A percentile compares a stretch with the other conserved stretches of the same genome.
Conservation (phyloP, 2,113 vertebrate genomes). For the Oceanites oceanicus region DNA sequence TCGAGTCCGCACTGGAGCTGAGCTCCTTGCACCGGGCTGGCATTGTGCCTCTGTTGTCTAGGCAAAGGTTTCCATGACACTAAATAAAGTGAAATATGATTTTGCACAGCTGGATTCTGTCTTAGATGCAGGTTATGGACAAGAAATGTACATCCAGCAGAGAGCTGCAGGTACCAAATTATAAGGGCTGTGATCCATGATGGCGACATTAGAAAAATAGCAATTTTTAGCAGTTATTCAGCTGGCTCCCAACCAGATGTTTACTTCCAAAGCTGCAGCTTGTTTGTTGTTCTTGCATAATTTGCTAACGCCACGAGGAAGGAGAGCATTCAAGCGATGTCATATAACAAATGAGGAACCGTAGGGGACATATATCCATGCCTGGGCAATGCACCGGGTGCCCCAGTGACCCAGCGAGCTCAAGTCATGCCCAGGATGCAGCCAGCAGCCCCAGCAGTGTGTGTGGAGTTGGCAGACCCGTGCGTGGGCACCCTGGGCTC, state of each 20-base stretch:
- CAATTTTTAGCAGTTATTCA: constrained; percentile 14
- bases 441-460: neutral
- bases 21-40: neutral
- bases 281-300: neutral
- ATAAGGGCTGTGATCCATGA: constrained; percentile 5
- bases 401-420: neutral
- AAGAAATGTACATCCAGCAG: constrained; percentile 34
- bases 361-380: neutral
- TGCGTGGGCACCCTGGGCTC: neutral
- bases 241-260: neutral
- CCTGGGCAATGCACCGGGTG: fast-evolving
- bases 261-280: neutral
- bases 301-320: neutral
- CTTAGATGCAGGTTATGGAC: constrained; percentile 42
- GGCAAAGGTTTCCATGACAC: constrained; percentile 63
- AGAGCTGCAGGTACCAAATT: constrained; percentile 31
- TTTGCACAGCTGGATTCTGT: constrained; percentile 55
- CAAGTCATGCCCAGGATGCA: neutral
- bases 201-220: constrained; percentile 31
- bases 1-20: fast-evolving
- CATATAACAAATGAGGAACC: neutral
- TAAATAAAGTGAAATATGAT: constrained; percentile 52
- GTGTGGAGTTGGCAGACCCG: neutral
- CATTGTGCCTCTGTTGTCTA: constrained; percentile 52
- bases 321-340: neutral